phyloP scores from a whole-genome alignment of 2,888 invertebrate species.

The Nephrotoma guestfalica region DNA sequence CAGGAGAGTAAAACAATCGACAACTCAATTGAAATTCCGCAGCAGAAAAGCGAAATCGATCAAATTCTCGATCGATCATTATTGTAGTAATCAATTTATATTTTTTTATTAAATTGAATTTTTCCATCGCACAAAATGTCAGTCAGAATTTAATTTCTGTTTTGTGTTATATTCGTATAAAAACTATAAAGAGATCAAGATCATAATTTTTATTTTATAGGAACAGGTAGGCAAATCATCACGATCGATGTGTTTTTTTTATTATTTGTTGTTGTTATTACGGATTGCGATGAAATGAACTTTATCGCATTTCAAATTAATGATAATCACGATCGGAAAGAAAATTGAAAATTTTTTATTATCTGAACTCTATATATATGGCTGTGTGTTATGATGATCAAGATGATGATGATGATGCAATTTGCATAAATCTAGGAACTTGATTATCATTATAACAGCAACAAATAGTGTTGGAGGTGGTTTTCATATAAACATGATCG shows the following conservation, averaged over 20 bases:
- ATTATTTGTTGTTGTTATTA: neutral
- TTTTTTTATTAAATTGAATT: neutral
- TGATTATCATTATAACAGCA: neutral
- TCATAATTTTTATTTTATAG: neutral
- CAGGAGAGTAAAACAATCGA: neutral
- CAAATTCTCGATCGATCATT: neutral
- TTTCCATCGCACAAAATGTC: neutral
- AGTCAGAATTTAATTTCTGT: neutral
- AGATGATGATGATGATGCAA: neutral
- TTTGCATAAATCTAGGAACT: neutral
- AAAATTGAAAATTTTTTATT: neutral
- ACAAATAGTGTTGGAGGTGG: neutral
- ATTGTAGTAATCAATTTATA: neutral
- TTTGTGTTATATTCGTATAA: neutral
- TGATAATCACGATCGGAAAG: neutral
- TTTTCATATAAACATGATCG: neutral
- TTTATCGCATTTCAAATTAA: neutral
- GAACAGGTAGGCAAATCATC: neutral
- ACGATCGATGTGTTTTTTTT: neutral
- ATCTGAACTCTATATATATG: neutral
- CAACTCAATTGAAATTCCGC: neutral
- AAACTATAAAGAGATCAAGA: neutral
- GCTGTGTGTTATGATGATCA: neutral
- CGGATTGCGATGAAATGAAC: neutral
- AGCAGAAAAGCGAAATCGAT: neutral